phyloP scores from a whole-genome alignment of 1,140 invertebrate genomes.

The Bombus confusus region DNA sequence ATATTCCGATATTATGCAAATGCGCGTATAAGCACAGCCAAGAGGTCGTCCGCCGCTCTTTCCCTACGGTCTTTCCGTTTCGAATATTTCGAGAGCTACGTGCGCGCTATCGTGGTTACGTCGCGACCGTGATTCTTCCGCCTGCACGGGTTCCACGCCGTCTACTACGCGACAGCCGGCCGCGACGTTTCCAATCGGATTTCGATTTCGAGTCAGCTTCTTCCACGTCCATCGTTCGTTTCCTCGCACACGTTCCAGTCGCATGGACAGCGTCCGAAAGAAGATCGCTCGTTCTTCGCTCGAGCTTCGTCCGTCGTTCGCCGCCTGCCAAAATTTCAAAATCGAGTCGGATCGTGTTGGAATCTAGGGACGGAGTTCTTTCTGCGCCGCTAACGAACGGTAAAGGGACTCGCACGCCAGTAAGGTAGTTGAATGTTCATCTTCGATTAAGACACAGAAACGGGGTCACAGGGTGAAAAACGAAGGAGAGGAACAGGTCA shows the following conservation, averaged over 20 bases:
- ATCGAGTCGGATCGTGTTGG: not conserved
- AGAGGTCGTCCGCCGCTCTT: constrained; percentile 30
- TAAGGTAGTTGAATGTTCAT: constrained; percentile 71
- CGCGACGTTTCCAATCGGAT: constrained; percentile 44
- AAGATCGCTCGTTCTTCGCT: not conserved
- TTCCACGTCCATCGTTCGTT: not conserved
- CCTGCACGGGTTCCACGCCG: constrained; percentile 3
- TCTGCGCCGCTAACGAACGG: constrained; percentile 36
- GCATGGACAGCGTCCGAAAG: not conserved
- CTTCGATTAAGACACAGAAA: constrained; percentile 70
- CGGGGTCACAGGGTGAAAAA: not conserved
- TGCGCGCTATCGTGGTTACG: constrained; percentile 42
- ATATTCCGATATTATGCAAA: constrained; percentile 81
- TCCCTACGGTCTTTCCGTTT: constrained; percentile 40
- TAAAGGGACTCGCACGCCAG: not conserved
- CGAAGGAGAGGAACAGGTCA: not conserved
- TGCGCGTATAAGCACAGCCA: constrained; percentile 72
- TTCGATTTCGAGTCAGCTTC: constrained; percentile 23
- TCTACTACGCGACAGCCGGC: constrained; percentile 16
- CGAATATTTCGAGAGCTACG: constrained; percentile 39
- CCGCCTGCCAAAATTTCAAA: not conserved
- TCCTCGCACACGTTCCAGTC: not conserved
- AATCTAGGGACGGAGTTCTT: not conserved
- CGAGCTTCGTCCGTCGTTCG: not conserved
- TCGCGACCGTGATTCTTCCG: constrained; percentile 60